These are phyloP conservation scores for Tachuris rubrigastra DNA, from an alignment of 2,113 vertebrate species.

Conservation along the genomic window DNA sequence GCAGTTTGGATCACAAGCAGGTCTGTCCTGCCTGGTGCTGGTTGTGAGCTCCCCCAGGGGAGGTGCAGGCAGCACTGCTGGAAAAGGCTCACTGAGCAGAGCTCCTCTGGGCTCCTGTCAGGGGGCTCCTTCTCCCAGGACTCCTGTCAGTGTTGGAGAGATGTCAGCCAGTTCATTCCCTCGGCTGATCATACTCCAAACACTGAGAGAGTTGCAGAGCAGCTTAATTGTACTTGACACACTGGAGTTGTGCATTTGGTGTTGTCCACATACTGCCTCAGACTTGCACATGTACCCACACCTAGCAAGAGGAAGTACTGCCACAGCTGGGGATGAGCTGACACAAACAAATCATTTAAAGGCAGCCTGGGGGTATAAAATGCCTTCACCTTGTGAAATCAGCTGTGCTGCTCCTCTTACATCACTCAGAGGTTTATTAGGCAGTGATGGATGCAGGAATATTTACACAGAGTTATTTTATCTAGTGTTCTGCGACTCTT, in stretches of 20 bases:
- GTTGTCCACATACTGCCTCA: not conserved
- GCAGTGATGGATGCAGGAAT: not conserved
- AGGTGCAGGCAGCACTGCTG: rapidly evolving
- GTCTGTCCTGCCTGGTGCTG: not conserved
- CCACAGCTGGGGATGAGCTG: not conserved
- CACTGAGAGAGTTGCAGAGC: not conserved
- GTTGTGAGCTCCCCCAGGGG: not conserved
- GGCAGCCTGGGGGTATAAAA: not conserved
- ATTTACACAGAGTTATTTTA: not conserved
- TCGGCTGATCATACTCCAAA: not conserved
- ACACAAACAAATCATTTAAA: not conserved
- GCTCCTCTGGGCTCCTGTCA: not conserved
- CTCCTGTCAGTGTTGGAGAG: not conserved
- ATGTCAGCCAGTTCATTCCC: not conserved
- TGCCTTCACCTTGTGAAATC: not conserved
- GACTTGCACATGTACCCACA: rapidly evolving
- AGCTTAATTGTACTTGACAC: not conserved
- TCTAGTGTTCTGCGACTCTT: not conserved
- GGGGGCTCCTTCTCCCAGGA: not conserved
- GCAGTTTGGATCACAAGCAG: not conserved
- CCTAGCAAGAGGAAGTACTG: rapidly evolving
- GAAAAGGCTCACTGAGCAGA: not conserved
- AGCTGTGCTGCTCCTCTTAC: not conserved
- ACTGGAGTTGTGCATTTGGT: rapidly evolving
- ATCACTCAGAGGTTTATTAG: not conserved